Percentiles rank a stretch among this genome's conserved stretches.
phyloP scores from a whole-genome alignment of 1,140 invertebrate species.

The Saccostrea cuccullata region DNA sequence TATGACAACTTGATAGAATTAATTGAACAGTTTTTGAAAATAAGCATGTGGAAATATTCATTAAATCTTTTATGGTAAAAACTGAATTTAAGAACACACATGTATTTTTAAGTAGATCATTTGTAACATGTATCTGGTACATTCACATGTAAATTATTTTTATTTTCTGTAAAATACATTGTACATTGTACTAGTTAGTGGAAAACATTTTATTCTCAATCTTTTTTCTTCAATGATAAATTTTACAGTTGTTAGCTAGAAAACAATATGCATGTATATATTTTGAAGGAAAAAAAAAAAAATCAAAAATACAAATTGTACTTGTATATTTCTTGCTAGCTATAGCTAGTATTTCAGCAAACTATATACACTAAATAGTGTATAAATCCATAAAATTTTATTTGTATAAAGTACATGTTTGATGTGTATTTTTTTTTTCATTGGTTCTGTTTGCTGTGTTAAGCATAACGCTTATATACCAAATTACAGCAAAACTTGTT shows the following conservation, averaged over 20 bases:
- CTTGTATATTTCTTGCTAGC: background rate
- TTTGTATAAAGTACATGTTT: no score
- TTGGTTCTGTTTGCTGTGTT: no score
- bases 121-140: background rate
- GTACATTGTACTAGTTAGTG: background rate
- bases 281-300: background rate
- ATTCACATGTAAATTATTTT: background rate
- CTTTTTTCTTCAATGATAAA: conserved; percentile 4
- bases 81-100: no score
- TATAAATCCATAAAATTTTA: no score
- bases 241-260: background rate
- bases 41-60: no score
- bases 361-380: no score
- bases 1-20: no score
- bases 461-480: no score
- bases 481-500: no score
- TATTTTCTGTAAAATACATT: background rate
- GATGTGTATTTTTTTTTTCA: no score
- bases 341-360: background rate
- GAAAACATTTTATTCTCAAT: background rate
- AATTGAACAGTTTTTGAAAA: no score
- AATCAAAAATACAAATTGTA: background rate
- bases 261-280: background rate
- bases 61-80: no score
- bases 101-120: background rate